Evolutionary conservation across 1,140 invertebrate genomes (phyloP).

Genomic region (Delia radicum): DNA sequence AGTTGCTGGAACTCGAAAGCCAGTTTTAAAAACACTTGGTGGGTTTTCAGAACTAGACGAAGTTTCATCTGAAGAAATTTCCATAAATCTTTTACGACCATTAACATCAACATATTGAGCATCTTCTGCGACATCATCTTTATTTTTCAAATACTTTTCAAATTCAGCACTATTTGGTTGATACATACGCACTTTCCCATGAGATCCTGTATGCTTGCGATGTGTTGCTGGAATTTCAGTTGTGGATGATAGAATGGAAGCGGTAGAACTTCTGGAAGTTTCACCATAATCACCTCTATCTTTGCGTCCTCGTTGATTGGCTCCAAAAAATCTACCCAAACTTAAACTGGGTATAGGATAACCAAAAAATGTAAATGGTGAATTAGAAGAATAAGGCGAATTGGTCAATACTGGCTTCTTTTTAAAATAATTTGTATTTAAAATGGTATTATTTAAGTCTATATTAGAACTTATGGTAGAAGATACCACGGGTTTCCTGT

Average conservation of each 20-base stretch:
- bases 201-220: slow-evolving; percentile 38
- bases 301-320: slow-evolving; percentile 44
- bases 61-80: slow-evolving; percentile 54
- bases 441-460: slow-evolving; percentile 69
- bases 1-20: slow-evolving; percentile 62
- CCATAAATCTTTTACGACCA: slow-evolving; percentile 40
- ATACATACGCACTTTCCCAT: slow-evolving; percentile 51
- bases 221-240: slow-evolving; percentile 44
- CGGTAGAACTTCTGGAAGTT: slow-evolving; percentile 15
- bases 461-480: slow-evolving; percentile 43
- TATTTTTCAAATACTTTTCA: slow-evolving; percentile 47
- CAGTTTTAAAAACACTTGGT: slow-evolving; percentile 51
- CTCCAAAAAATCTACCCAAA: slow-evolving; percentile 49
- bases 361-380: slow-evolving; percentile 79
- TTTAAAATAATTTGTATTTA: slow-evolving; percentile 61
- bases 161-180: slow-evolving; percentile 54
- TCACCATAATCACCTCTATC: slow-evolving; percentile 40
- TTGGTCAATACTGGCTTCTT: slow-evolving; percentile 53
- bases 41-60: slow-evolving; percentile 44
- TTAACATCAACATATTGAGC: slow-evolving; percentile 29
- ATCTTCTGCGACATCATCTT: slow-evolving; percentile 26
- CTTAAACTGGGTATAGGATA: slow-evolving; percentile 72
- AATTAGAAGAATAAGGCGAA: slow-evolving; percentile 49
- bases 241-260: not conserved
- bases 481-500: slow-evolving; percentile 41